Evolutionary conservation across 2,113 vertebrate species (phyloP), one percentile per base, ranked within the genome.

Genomic region (Megaceryle torquata): DNA sequence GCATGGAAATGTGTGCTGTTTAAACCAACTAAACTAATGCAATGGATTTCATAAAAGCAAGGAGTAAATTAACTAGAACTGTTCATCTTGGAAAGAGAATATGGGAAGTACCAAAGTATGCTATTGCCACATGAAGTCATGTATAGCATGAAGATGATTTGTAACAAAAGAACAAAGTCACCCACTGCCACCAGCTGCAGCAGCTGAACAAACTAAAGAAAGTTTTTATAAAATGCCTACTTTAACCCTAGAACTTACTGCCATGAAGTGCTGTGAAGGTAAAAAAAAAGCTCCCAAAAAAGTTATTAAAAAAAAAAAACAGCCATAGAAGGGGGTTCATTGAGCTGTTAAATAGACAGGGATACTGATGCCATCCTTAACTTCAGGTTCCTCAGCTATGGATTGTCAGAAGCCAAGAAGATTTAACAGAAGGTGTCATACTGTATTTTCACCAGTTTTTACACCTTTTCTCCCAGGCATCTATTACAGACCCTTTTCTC

Each of bases 191-290:
- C 25, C 63, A 86, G 50, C 75, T 82, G 81, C 33, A 82, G 60
- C 82, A 93, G 70, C 82, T 86, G 68, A 83, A 77, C 37, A 93
- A 95, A 83, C 71, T 77, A 63, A 53, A 88, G 54, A 19, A 94
- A 88, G 79, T 39, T 88, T 77, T 22, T 50, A 67, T 6, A 28
- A 89, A 82, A 78, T 3, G 5, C 5, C 4, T 46, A 16, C 70
- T 46, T 75, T 74, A 88, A 44, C 18, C 10, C 46, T 9, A 5
- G 41, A 81, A 78, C n/a, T 92, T 54, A 67, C 0, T 44, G 37
- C 10, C 50, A 80, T 1, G 50, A 31, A 46, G 90, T 51, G n/a
- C 15, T 57, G 7, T 29, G 7, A 68, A 44, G 6, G 41, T 35
- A 54, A 68, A 75, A 53, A 41, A 44, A 65, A 57, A 75, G 13